These are phyloP conservation scores for Nannospalax galili DNA, from an alignment of 2,113 vertebrate genomes.

Conservation along the genomic window DNA sequence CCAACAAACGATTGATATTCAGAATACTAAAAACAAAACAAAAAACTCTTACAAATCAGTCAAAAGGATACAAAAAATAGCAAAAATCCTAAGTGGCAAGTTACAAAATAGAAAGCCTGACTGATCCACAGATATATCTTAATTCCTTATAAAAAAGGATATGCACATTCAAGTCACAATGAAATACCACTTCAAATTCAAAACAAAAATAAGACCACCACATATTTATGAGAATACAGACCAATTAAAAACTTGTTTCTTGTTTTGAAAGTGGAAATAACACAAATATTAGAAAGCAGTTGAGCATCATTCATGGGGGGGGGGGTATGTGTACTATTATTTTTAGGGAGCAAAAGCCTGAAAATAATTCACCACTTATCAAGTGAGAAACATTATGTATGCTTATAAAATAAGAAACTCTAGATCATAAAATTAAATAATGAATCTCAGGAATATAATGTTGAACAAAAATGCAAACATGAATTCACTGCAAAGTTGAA, in stretches of 20 bases:
- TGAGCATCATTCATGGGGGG: background rate
- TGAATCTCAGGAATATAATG: constrained; percentile 15
- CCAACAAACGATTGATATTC: constrained; percentile 33
- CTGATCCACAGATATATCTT: background rate
- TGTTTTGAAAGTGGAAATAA: constrained; percentile 39
- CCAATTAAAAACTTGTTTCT: constrained; percentile 47
- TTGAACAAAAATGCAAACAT: constrained; percentile 33
- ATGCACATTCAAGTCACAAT: constrained; percentile 21
- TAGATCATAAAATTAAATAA: constrained; percentile 16
- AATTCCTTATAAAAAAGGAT: background rate
- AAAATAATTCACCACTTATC: constrained; percentile 38
- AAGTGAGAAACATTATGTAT: constrained; percentile 19
- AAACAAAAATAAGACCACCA: constrained; percentile 34
- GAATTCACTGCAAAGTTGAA: constrained; percentile 34
- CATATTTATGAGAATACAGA: constrained; percentile 23
- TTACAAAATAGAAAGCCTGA: background rate
- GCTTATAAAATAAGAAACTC: constrained; percentile 45
- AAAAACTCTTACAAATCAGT: constrained; percentile 1
- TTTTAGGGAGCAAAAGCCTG: constrained; percentile 34
- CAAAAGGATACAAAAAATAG: constrained; percentile 22
- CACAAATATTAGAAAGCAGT: constrained; percentile 22
- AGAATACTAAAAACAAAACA: background rate
- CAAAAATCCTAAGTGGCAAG: background rate
- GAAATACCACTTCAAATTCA: constrained; percentile 23
- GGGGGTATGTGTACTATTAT: background rate